These are phyloP conservation scores for Erpobdella octoculata DNA, from an alignment of 2,888 invertebrate species.

Conservation along the genomic window DNA sequence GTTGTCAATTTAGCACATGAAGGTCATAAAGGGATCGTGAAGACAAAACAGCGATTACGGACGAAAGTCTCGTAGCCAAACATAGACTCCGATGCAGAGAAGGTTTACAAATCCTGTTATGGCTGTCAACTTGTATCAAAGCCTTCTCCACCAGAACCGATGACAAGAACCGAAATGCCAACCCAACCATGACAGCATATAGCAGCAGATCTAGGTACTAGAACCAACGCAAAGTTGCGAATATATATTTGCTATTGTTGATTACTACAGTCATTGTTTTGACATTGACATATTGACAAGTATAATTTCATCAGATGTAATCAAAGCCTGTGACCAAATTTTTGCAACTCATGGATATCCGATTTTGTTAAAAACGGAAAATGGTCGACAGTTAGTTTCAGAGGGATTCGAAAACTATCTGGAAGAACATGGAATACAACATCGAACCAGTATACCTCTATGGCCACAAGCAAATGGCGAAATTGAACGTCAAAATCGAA, in stretches of 20 bases:
- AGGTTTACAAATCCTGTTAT: neutral
- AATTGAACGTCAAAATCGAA: neutral
- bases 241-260: neutral
- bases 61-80: neutral
- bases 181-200: neutral
- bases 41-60: neutral
- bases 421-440: neutral
- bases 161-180: neutral
- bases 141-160: neutral
- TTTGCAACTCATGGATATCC: neutral
- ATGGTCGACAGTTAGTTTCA: neutral
- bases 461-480: neutral
- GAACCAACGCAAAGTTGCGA: neutral
- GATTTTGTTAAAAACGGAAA: neutral
- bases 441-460: neutral
- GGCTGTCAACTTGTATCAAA: neutral
- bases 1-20: neutral
- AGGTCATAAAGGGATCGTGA: neutral
- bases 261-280: neutral
- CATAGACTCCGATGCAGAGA: neutral
- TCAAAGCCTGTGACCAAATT: neutral
- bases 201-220: neutral
- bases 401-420: neutral
- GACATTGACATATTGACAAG: neutral
- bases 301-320: neutral